phyloP scores from a whole-genome alignment of 2,888 invertebrate genomes.

The Xylocampa areola region DNA sequence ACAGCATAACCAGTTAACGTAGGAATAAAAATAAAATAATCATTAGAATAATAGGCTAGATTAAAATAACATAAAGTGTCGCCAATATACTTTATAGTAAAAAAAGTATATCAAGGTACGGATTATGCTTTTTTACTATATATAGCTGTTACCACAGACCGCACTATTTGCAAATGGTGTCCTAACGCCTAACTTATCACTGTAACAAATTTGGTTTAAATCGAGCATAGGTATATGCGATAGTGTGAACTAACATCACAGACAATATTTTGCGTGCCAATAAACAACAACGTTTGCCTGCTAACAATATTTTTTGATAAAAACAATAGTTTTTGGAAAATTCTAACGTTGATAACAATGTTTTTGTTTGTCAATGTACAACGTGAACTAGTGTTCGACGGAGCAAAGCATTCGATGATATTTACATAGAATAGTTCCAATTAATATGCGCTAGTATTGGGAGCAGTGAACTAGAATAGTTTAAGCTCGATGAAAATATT shows the following conservation, averaged over 20 bases:
- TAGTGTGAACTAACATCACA: not conserved
- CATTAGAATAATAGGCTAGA: too few species aligned
- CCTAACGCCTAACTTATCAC: not conserved
- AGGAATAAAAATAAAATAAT: too few species aligned
- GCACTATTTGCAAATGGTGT: too few species aligned
- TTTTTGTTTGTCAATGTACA: slow-evolving; percentile 3
- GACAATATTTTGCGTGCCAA: slow-evolving; percentile 1
- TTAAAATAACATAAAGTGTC: too few species aligned
- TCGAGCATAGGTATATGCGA: not conserved
- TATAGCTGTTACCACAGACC: too few species aligned
- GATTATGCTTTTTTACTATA: too few species aligned
- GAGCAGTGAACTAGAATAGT: not conserved
- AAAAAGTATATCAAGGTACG: too few species aligned
- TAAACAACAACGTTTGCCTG: not conserved
- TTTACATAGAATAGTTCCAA: slow-evolving; percentile 2
- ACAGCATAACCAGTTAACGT: too few species aligned
- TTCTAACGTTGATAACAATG: not conserved
- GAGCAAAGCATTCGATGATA: slow-evolving; percentile 1
- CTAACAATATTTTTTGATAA: slow-evolving; percentile 9
- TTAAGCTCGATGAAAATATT: too few species aligned
- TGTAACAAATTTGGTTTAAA: not conserved
- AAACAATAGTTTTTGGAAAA: not conserved
- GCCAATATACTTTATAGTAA: too few species aligned
- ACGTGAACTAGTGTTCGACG: not conserved
- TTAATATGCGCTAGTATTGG: slow-evolving; percentile 1